These are phyloP conservation scores for Rotaria sp. DNA, from an alignment of 2,888 invertebrate species.

Conservation along the genomic window DNA sequence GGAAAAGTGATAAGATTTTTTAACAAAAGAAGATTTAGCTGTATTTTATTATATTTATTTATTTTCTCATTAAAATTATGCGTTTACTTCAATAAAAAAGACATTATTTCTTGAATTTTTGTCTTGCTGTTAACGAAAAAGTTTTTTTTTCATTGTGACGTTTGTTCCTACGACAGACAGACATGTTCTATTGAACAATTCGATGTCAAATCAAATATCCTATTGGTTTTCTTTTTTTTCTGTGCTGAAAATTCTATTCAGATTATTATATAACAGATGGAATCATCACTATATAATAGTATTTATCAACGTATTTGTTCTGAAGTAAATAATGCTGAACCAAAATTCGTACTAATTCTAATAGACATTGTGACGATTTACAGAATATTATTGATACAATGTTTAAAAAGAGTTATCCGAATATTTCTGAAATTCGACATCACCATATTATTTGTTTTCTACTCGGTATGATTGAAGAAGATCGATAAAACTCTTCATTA, in stretches of 20 bases:
- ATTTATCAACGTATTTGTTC: neutral
- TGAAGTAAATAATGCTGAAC: neutral
- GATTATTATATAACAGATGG: neutral
- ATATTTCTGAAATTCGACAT: neutral
- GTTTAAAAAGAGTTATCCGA: conserved; percentile 3
- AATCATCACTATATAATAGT: neutral
- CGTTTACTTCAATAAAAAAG: neutral
- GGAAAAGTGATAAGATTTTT: conserved; percentile 91
- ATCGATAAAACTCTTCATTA: too few species aligned
- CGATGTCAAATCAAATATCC: neutral
- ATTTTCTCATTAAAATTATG: neutral
- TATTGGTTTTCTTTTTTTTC: neutral
- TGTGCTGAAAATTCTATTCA: neutral
- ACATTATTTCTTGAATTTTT: neutral
- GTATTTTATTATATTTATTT: conserved; percentile 79
- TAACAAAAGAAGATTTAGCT: conserved; percentile 88
- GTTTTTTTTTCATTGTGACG: neutral
- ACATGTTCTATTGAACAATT: neutral
- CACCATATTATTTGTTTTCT: neutral
- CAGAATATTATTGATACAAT: neutral
- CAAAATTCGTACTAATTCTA: neutral
- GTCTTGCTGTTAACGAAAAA: neutral
- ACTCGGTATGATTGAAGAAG: neutral
- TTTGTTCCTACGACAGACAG: neutral
- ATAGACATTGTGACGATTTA: conserved; percentile 18